A percentile compares a stretch with the other conserved stretches of the same genome.
Evolutionary conservation across 2,797 vertebrate species (phyloP).

Genomic region (Danionella dracula): DNA sequence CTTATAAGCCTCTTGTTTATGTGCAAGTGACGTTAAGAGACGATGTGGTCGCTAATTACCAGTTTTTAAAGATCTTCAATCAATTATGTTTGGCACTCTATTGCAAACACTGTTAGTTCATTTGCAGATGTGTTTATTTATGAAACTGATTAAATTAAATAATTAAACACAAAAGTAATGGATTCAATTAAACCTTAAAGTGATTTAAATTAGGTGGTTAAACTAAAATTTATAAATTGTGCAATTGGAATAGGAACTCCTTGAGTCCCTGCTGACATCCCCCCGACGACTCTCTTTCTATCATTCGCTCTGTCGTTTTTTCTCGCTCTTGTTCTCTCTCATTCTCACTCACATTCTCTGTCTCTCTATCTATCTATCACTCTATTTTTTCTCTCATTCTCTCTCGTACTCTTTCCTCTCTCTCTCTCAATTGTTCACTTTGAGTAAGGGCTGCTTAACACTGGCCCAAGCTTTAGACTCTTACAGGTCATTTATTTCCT

Average conservation of each 20-base stretch:
- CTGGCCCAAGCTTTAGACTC: neutral
- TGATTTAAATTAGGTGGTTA: slow-evolving; percentile 15
- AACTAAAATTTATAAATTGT: slow-evolving; percentile 18
- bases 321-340: too few relatives aligned
- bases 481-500: slow-evolving; percentile 24
- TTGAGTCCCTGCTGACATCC: too few relatives aligned
- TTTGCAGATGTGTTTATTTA: slow-evolving; percentile 51
- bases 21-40: slow-evolving; percentile 53
- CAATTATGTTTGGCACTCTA: slow-evolving; percentile 50
- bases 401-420: too few relatives aligned
- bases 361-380: too few relatives aligned
- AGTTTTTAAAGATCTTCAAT: slow-evolving; percentile 64
- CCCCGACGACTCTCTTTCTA: too few relatives aligned
- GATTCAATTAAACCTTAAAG: slow-evolving; percentile 44
- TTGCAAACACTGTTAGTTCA: slow-evolving; percentile 10
- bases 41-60: slow-evolving; percentile 58
- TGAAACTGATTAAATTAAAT: slow-evolving; percentile 57
- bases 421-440: neutral
- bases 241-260: slow-evolving; percentile 7
- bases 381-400: neutral
- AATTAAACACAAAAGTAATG: slow-evolving; percentile 63
- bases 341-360: too few relatives aligned
- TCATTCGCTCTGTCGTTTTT: too few relatives aligned
- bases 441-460: neutral
- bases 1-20: slow-evolving; percentile 41